Conservation (phyloP, 2,113 vertebrate genomes). For the Nymphicus hollandicus region DNA sequence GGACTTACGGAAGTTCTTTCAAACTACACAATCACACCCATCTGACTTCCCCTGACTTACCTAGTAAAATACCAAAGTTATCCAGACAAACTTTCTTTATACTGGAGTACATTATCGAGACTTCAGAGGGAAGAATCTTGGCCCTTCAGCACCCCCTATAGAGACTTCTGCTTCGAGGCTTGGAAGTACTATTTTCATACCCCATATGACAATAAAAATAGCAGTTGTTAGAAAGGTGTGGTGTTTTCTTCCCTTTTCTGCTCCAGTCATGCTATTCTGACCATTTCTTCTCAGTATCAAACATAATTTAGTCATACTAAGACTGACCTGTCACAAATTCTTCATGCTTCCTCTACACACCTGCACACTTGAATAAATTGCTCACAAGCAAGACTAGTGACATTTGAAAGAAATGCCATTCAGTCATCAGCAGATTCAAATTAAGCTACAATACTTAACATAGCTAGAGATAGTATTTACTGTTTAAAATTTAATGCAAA, state of each 20-base stretch:
- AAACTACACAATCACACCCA: neutral
- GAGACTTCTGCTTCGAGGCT: neutral
- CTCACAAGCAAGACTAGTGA: neutral
- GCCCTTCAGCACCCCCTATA: neutral
- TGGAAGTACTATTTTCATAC: neutral
- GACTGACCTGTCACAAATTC: neutral
- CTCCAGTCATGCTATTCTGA: neutral
- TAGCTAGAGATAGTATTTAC: conserved; percentile 17
- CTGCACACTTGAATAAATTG: neutral
- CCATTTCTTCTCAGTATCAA: neutral
- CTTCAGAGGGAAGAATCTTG: neutral
- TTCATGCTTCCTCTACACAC: neutral
- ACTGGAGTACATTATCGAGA: neutral
- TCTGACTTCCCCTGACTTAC: neutral
- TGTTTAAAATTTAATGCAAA: conserved; percentile 29
- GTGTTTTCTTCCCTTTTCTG: neutral
- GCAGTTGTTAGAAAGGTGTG: neutral
- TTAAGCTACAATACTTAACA: conserved; percentile 38
- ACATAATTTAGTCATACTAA: neutral
- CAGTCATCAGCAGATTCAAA: neutral
- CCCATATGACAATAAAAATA: neutral
- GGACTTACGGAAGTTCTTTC: neutral
- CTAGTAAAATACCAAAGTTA: neutral
- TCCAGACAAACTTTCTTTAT: neutral
- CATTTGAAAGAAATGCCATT: neutral